These are phyloP conservation scores for Ips typographus DNA, from an alignment of 1,140 invertebrate species.

Conservation along the genomic window DNA sequence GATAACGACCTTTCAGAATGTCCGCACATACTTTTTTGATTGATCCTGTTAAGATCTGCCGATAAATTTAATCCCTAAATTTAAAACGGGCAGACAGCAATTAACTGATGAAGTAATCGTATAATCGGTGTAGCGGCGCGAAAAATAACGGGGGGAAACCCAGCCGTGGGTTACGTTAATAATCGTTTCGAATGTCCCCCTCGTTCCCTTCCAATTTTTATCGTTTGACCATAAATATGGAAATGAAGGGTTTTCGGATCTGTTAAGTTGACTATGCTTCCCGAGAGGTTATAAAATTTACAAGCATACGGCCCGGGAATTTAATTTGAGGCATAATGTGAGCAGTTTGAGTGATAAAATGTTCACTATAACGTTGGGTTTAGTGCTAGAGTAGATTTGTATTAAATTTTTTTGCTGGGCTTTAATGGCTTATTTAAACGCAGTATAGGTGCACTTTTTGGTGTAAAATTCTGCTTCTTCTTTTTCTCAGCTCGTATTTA, in stretches of 20 bases:
- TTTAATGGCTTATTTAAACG: too few relatives aligned
- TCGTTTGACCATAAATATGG: slow-evolving; percentile 18
- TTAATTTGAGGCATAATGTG: slow-evolving; percentile 13
- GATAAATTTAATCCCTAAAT: too few relatives aligned
- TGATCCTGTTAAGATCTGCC: too few relatives aligned
- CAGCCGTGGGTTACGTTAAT: background rate
- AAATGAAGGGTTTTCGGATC: slow-evolving; percentile 4
- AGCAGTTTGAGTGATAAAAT: slow-evolving; percentile 2
- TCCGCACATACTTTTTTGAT: too few relatives aligned
- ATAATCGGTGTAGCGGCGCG: background rate
- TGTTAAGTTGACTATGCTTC: too few relatives aligned
- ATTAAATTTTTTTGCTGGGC: too few relatives aligned
- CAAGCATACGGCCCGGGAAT: background rate
- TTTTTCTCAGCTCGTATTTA: too few relatives aligned
- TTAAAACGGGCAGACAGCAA: slow-evolving; percentile 1
- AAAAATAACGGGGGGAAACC: background rate
- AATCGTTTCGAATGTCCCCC: too few relatives aligned
- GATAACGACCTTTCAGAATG: too few relatives aligned
- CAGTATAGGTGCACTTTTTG: too few relatives aligned
- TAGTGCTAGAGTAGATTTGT: background rate
- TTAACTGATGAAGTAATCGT: background rate
- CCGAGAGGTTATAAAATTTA: slow-evolving; percentile 1
- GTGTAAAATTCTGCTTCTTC: too few relatives aligned
- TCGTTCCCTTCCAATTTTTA: background rate
- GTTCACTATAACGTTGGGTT: slow-evolving; percentile 1